A percentile compares a stretch with the other conserved stretches of the same genome.
phyloP scores from a whole-genome alignment of 2,113 vertebrate genomes.

The Raja brachyura region DNA sequence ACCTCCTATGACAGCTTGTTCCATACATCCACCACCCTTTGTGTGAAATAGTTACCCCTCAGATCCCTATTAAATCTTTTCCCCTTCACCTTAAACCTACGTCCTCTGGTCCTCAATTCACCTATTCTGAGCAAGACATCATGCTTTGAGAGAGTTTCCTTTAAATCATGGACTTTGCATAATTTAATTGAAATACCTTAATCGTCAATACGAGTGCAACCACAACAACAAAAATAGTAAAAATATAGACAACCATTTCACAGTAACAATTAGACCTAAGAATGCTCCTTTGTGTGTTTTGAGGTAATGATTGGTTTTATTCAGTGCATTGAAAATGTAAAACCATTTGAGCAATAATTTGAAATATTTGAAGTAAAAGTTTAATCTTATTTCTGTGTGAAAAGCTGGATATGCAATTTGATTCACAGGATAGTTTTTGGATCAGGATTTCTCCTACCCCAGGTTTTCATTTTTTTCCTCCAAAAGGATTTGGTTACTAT shows the following conservation, averaged over 20 bases:
- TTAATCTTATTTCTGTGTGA: not conserved
- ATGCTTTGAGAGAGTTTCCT: not conserved
- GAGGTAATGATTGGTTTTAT: not conserved
- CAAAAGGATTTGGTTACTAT: not conserved
- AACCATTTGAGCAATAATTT: not conserved
- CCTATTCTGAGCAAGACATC: too few relatives aligned
- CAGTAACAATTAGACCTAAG: not conserved
- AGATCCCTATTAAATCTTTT: too few relatives aligned
- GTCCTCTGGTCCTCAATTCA: too few relatives aligned
- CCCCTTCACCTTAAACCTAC: too few relatives aligned
- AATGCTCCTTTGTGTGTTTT: not conserved
- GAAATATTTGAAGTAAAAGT: not conserved
- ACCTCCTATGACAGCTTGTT: too few relatives aligned
- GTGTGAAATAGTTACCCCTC: too few relatives aligned
- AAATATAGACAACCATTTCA: conserved; percentile 5
- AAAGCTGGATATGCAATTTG: not conserved
- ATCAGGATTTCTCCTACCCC: not conserved
- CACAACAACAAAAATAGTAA: not conserved
- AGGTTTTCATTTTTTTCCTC: not conserved
- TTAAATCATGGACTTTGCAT: conserved; percentile 8
- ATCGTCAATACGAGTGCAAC: not conserved
- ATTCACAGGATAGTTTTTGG: not conserved
- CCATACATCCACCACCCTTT: too few relatives aligned
- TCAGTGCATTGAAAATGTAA: not conserved
- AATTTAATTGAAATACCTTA: not conserved